phyloP scores from a whole-genome alignment of 2,888 invertebrate species.

The Drosophila acutilabella region DNA sequence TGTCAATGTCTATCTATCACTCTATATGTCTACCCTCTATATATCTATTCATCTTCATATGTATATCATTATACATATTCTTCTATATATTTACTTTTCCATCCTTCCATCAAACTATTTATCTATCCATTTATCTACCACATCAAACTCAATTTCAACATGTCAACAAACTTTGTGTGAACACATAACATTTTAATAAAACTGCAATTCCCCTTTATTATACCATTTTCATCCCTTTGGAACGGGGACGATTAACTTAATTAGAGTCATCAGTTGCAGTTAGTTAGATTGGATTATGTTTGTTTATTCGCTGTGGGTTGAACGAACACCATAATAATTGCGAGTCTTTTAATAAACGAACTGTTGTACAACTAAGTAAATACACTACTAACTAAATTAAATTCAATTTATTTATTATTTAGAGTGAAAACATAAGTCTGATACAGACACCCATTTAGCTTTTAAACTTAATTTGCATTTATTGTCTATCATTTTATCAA shows the following conservation, averaged over 20 bases:
- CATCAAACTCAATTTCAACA: not conserved
- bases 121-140: not conserved
- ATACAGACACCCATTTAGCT: too few species aligned
- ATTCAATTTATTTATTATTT: too few species aligned
- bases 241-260: not conserved
- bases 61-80: too few species aligned
- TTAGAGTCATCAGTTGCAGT: slow-evolving; percentile 1
- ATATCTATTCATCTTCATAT: too few species aligned
- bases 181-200: not conserved
- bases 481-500: too few species aligned
- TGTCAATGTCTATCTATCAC: too few species aligned
- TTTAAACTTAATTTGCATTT: too few species aligned
- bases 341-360: too few species aligned
- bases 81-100: not conserved
- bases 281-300: not conserved
- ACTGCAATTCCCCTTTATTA: not conserved
- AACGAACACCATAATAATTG: not conserved
- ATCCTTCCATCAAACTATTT: not conserved
- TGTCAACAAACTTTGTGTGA: slow-evolving; percentile 1
- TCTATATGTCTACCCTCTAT: too few species aligned
- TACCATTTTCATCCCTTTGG: not conserved
- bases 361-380: too few species aligned
- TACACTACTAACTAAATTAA: too few species aligned
- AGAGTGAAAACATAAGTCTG: too few species aligned
- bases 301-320: not conserved